Percentiles rank a stretch among this genome's conserved stretches.
Evolutionary conservation across 2,797 vertebrate species (phyloP).

Genomic region (Characodon lateralis): DNA sequence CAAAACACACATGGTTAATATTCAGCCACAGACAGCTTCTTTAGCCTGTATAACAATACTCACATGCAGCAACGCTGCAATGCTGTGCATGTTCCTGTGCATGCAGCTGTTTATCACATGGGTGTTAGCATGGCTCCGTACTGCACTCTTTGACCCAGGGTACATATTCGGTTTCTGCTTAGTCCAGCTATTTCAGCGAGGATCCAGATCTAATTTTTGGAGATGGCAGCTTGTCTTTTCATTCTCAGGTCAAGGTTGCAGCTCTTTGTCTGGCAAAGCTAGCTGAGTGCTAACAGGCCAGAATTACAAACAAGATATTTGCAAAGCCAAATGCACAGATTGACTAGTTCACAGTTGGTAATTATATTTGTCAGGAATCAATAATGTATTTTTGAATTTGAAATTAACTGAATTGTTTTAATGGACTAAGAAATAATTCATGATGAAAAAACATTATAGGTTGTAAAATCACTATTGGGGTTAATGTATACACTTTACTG

Average conservation of each 20-base stretch:
- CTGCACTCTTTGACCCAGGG: constrained; percentile 49
- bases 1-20: neutral
- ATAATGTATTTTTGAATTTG: too few species aligned
- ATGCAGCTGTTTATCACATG: constrained; percentile 57
- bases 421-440: neutral
- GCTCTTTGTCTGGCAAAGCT: constrained; percentile 26
- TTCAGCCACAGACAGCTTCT: neutral
- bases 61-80: neutral
- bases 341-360: neutral
- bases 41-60: constrained; percentile 10
- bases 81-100: constrained; percentile 20
- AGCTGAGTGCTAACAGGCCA: constrained; percentile 42
- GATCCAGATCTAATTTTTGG: constrained; percentile 54
- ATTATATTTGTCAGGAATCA: neutral
- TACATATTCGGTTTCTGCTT: constrained; percentile 74
- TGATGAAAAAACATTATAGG: neutral
- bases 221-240: constrained; percentile 64
- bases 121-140: constrained; percentile 42
- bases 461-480: neutral
- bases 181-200: constrained; percentile 66
- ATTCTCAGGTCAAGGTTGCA: constrained; percentile 38
- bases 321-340: neutral
- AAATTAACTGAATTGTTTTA: too few species aligned
- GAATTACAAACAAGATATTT: constrained; percentile 30
- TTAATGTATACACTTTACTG: neutral